Evolutionary conservation across 2,888 invertebrate genomes (phyloP).

Genomic region (Acheta domesticus): DNA sequence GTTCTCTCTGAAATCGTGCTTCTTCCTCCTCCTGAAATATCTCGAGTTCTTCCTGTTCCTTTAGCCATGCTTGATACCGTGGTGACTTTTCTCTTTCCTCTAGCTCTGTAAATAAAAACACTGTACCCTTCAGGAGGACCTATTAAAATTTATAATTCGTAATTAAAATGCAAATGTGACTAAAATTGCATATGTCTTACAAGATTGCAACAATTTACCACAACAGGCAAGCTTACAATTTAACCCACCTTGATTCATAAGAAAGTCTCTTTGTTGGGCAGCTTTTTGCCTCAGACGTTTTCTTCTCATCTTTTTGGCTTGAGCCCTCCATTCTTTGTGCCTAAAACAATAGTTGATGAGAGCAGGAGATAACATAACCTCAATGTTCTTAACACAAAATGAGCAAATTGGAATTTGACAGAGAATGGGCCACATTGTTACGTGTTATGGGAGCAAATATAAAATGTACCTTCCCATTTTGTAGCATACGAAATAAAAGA

Average conservation of each 20-base stretch:
- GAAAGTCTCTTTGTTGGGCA: constrained; percentile 58
- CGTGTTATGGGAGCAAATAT: background rate
- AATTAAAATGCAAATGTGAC: background rate
- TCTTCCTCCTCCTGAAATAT: constrained; percentile 55
- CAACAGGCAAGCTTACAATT: too few species aligned
- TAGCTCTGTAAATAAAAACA: constrained; percentile 45
- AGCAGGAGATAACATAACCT: background rate
- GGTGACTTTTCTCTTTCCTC: constrained; percentile 48
- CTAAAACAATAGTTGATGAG: constrained; percentile 45
- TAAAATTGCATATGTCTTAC: too few species aligned
- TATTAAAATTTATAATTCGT: background rate
- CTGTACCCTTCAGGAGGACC: constrained; percentile 27
- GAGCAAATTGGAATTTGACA: background rate
- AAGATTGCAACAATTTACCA: too few species aligned
- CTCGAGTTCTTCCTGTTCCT: constrained; percentile 55
- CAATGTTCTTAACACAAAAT: background rate
- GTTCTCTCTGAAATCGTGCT: constrained; percentile 53
- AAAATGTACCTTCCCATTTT: constrained; percentile 21
- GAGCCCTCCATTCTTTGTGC: constrained; percentile 68
- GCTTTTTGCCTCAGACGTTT: constrained; percentile 59
- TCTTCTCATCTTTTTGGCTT: constrained; percentile 68
- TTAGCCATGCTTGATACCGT: constrained; percentile 53
- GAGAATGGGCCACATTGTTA: background rate
- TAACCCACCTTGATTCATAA: constrained; percentile 46
- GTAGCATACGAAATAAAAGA: background rate